Conservation (phyloP, 1,140 invertebrate species). For the Belonocnema kinseyi region DNA sequence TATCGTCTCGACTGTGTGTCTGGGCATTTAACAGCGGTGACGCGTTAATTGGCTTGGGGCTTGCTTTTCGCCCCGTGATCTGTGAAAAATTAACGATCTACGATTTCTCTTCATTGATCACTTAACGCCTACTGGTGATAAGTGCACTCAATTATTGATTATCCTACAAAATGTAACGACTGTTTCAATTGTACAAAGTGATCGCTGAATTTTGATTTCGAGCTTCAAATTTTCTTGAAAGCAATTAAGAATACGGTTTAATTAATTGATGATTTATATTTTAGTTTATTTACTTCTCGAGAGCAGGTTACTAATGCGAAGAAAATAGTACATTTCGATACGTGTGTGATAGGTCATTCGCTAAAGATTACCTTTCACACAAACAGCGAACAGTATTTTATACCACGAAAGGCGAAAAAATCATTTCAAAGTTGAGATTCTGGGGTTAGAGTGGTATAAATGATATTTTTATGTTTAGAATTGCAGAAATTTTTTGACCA, state of each 20-base stretch:
- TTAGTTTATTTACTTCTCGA: neutral
- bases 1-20: slow-evolving; percentile 39
- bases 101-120: slow-evolving; percentile 15
- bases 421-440: no score
- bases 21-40: slow-evolving; percentile 66
- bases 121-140: slow-evolving; percentile 16
- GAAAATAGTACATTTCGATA: no score
- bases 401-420: no score
- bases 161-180: neutral
- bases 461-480: no score
- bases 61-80: slow-evolving; percentile 67
- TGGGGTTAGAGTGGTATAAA: no score
- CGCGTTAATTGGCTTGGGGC: slow-evolving; percentile 66
- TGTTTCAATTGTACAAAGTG: slow-evolving; percentile 27
- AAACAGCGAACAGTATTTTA: no score
- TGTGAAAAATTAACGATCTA: slow-evolving; percentile 28
- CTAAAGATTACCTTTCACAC: no score
- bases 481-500: neutral
- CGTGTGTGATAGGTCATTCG: no score
- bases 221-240: neutral
- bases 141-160: slow-evolving; percentile 15
- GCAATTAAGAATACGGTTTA: neutral
- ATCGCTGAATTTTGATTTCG: slow-evolving; percentile 11
- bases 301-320: neutral
- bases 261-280: slow-evolving; percentile 29